Percentiles rank a stretch among this genome's conserved stretches.
Evolutionary conservation across 2,113 vertebrate species (phyloP).

Genomic region (Protobothrops mucrosquamatus): DNA sequence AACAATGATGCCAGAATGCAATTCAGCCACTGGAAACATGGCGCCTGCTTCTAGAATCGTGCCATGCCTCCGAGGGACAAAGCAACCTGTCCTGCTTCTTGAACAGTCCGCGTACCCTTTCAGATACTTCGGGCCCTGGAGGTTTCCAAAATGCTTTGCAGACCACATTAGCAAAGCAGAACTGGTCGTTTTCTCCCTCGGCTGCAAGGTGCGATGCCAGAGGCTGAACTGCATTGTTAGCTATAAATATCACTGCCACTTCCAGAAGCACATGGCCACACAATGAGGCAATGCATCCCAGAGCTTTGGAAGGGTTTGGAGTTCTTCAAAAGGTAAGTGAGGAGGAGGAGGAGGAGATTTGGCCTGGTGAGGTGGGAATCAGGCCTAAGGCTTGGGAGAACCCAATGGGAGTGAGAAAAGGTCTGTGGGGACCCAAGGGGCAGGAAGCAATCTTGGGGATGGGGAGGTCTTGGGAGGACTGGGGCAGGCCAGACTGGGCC

Average conservation of each 20-base stretch:
- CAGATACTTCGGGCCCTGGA: neutral
- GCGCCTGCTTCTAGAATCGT: neutral
- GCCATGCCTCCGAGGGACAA: neutral
- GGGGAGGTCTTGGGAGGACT: neutral
- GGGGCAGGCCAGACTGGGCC: neutral
- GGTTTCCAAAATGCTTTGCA: neutral
- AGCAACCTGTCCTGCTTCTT: neutral
- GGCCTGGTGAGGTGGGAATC: neutral
- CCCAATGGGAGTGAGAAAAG: neutral
- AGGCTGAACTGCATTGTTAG: neutral
- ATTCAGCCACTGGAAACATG: neutral
- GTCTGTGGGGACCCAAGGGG: neutral
- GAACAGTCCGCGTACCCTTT: neutral
- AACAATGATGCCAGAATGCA: neutral
- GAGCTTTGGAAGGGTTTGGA: neutral
- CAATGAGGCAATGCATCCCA: neutral
- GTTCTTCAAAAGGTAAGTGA: neutral
- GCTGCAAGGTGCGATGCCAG: neutral
- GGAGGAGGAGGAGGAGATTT: neutral
- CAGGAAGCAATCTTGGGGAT: neutral
- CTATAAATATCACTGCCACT: neutral
- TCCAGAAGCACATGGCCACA: neutral
- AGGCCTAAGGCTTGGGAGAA: neutral
- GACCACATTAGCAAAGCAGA: neutral
- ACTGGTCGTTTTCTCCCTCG: neutral